These are phyloP conservation scores for Chrysolina americana DNA, from an alignment of 2,888 invertebrate species.

Conservation along the genomic window DNA sequence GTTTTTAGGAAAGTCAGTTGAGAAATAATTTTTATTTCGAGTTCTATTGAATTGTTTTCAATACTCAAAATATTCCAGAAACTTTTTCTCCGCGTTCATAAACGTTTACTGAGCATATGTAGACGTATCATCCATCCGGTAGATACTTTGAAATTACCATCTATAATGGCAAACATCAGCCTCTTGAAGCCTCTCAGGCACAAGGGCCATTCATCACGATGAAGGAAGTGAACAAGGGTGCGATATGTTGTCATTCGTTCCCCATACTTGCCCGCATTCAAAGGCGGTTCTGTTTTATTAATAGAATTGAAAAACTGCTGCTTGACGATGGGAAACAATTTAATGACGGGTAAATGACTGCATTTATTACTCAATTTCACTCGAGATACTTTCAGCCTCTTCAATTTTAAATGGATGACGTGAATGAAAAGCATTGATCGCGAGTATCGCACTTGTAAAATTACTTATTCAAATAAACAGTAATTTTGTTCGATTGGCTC, in stretches of 20 bases:
- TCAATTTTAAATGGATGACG: constrained; percentile 3
- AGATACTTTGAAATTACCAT: neutral
- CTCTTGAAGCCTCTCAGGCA: constrained; percentile 20
- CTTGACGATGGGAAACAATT: constrained; percentile 10
- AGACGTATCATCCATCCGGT: too few species aligned
- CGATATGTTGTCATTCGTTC: constrained; percentile 25
- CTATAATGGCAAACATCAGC: neutral
- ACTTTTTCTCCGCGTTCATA: too few species aligned
- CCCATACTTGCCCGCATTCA: constrained; percentile 7
- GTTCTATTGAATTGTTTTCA: too few species aligned
- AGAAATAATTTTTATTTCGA: too few species aligned
- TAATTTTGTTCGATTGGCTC: too few species aligned
- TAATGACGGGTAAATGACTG: constrained; percentile 13
- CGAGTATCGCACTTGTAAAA: neutral
- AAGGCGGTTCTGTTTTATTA: constrained; percentile 19
- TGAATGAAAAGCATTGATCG: neutral
- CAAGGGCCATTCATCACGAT: constrained; percentile 28
- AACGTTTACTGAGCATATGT: too few species aligned
- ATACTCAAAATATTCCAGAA: too few species aligned
- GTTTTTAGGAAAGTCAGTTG: too few species aligned
- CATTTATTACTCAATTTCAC: constrained; percentile 7
- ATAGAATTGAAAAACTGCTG: neutral
- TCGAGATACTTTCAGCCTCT: neutral
- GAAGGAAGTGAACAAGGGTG: constrained; percentile 27
- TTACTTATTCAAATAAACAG: neutral